These are phyloP conservation scores for Tonatia bakeri DNA, from an alignment of 2,113 vertebrate species.

Conservation along the genomic window DNA sequence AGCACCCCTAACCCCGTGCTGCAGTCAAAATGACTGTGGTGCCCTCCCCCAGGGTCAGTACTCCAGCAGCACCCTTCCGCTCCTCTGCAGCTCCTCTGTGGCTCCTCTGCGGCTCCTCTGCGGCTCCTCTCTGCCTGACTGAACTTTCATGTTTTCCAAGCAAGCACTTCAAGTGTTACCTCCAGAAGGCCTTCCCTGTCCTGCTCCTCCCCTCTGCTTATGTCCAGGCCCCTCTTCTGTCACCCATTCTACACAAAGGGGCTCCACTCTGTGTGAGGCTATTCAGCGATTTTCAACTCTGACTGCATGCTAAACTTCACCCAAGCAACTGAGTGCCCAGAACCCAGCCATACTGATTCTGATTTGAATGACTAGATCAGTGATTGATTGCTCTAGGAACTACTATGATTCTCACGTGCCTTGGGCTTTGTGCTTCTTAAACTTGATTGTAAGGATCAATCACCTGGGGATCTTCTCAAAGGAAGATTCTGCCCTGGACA, in stretches of 20 bases:
- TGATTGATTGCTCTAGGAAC: not conserved
- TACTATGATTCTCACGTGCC: not conserved
- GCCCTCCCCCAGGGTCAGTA: not conserved
- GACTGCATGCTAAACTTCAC: not conserved
- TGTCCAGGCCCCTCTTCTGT: not conserved
- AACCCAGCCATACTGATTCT: not conserved
- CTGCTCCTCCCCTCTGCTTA: not conserved
- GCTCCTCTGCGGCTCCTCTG: not conserved
- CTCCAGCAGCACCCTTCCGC: not conserved
- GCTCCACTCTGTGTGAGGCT: not conserved
- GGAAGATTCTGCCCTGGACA: not conserved
- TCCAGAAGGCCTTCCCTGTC: not conserved
- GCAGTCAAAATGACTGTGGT: accelerated
- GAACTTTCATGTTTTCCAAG: not conserved
- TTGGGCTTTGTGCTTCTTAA: not conserved
- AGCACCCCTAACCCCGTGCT: not conserved
- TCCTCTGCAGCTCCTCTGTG: too few relatives aligned
- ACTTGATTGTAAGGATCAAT: not conserved
- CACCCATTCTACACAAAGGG: not conserved
- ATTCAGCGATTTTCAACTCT: not conserved
- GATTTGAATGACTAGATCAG: not conserved
- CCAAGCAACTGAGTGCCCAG: not conserved
- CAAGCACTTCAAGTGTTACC: not conserved
- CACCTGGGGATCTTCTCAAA: not conserved
- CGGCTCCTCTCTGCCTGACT: not conserved